Conservation (phyloP, 2,888 invertebrate genomes). For the Nymphalis urticae region DNA sequence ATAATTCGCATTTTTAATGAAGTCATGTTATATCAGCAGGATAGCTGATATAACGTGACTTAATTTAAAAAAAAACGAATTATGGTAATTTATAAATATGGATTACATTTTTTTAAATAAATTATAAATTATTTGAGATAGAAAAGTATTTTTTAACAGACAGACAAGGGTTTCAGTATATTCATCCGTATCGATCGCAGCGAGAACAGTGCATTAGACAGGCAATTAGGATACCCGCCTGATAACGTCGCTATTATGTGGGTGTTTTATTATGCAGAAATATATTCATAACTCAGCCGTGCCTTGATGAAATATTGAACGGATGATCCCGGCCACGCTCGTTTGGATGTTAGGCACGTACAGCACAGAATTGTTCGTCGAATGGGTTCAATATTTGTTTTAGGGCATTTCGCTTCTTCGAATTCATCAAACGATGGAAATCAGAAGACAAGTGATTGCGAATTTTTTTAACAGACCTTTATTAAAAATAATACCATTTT, state of each 20-base stretch:
- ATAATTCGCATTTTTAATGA: too few relatives aligned
- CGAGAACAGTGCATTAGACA: conserved; percentile 39
- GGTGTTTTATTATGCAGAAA: conserved; percentile 46
- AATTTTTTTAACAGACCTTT: neutral
- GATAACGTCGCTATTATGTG: conserved; percentile 47
- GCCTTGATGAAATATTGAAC: conserved; percentile 29
- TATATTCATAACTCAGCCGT: conserved; percentile 42
- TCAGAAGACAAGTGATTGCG: neutral
- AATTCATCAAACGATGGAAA: conserved; percentile 4
- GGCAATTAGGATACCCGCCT: conserved; percentile 36
- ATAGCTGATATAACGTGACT: too few relatives aligned
- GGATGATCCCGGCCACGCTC: conserved; percentile 23
- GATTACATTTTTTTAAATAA: too few relatives aligned
- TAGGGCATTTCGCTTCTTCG: conserved; percentile 13
- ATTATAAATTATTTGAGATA: neutral
- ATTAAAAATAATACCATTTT: neutral
- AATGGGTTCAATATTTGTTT: conserved; percentile 29
- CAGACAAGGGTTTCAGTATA: conserved; percentile 8
- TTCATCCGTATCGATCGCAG: conserved; percentile 33
- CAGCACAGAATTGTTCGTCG: conserved; percentile 19
- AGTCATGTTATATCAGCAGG: too few relatives aligned
- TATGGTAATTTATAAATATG: too few relatives aligned
- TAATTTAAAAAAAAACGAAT: too few relatives aligned
- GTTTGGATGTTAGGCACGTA: conserved; percentile 31
- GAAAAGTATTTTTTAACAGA: conserved; percentile 3